Base-by-base conservation (phyloP, 2,797 vertebrate species). In the Vultur gryphus region DNA sequence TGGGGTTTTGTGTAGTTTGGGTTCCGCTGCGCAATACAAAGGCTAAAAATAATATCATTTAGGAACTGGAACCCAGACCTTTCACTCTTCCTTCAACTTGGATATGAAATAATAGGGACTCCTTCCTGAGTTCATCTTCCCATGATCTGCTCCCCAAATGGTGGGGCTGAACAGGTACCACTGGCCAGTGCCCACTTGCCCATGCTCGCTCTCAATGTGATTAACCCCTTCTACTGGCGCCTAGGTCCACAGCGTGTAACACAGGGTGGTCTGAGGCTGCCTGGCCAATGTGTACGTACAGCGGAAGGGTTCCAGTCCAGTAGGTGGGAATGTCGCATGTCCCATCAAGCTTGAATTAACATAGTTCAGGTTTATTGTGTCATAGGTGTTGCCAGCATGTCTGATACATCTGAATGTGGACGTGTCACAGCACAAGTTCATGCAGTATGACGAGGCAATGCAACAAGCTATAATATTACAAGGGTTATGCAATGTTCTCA, bases 351-450 rank as follows among this genome's bases (percentile, higher is more conserved):
- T 84, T n/a, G 89, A 89, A 90, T 92, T 90, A 94, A 24, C 91
- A 91, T 84, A 93, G 35, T 62, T 93, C 10, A 33, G 90, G 79
- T 93, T 95, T 90, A 57, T 94, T 89, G 90, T 97, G 94, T 95
- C 96, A 95, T 39, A 88, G 76, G 66, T 96, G 87, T 93, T 97
- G 93, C 92, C 96, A 96, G 76, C 0, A 13, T 94, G 95, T 95
- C 95, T 97, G 89, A 95, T 97, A 87, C 79, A 89, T 86, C 96
- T 82, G 84, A 88, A 72, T 84, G 93, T 86, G 82, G 89, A 97
- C 69, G 80, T 96, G 96, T 96, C 95, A 86, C 91, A 94, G 93
- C 89, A 91, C 95, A 94, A 96, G 93, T 97, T 91, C 93, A 90
- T 0, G 6, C 84, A 75, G 77, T 58, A 58, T 95, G 87, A 96